Percentiles rank a stretch among this genome's conserved stretches.
Evolutionary conservation across 2,888 invertebrate species (phyloP).

Genomic region (Andrena bucephala): DNA sequence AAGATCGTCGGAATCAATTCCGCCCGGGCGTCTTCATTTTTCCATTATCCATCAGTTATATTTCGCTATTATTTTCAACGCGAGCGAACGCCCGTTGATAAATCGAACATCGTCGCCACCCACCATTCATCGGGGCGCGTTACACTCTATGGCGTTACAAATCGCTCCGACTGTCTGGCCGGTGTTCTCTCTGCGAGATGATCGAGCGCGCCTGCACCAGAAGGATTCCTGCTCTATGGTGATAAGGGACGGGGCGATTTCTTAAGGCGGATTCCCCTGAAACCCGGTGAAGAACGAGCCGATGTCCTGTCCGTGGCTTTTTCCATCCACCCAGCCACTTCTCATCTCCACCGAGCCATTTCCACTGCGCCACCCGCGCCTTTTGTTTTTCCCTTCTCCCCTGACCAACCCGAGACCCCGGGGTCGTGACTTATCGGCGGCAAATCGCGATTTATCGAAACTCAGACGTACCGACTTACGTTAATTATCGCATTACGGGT

Average conservation of each 20-base stretch:
- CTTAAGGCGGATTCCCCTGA: constrained; percentile 75
- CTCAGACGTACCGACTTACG: neutral
- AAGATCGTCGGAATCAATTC: constrained; percentile 29
- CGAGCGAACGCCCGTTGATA: constrained; percentile 45
- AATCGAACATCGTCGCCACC: constrained; percentile 56
- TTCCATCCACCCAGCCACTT: constrained; percentile 48
- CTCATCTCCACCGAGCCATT: constrained; percentile 36
- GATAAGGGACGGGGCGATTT: constrained; percentile 77
- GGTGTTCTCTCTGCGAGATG: constrained; percentile 67
- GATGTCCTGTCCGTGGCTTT: constrained; percentile 56
- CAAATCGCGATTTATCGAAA: constrained; percentile 25
- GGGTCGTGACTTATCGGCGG: constrained; percentile 33
- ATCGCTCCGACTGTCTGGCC: constrained; percentile 68
- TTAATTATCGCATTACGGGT: constrained; percentile 32
- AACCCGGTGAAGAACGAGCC: constrained; percentile 63
- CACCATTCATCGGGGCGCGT: constrained; percentile 51
- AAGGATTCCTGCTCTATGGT: constrained; percentile 72
- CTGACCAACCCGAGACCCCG: neutral
- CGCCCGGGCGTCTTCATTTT: constrained; percentile 31
- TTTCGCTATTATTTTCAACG: constrained; percentile 56
- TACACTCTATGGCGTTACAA: constrained; percentile 67
- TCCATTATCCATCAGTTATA: constrained; percentile 55
- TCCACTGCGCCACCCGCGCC: constrained; percentile 10
- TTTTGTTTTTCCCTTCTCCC: constrained; percentile 1
- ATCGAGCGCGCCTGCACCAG: constrained; percentile 70